Base-by-base conservation (phyloP, 2,888 invertebrate genomes). In the Neuroscelio doddi region DNA sequence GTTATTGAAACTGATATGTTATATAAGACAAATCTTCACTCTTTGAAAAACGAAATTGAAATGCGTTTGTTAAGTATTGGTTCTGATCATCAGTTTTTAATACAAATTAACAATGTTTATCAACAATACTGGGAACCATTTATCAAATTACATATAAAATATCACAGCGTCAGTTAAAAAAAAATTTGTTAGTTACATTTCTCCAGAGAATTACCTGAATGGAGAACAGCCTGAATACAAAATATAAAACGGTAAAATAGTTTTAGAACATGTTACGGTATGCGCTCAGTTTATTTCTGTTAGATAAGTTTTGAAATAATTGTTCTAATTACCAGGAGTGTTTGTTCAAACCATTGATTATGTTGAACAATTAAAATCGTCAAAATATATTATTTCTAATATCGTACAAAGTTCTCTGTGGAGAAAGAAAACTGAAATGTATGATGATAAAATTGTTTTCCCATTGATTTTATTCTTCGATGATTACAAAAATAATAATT, bases 401-500 rank as follows among this genome's bases (percentile, higher is more conserved):
- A 47, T 69, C 17, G 42, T 66, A 10, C 70, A 70, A 47, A 53
- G 58, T 4, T 16, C 36, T 34, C 42, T 65, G 9, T 69, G 72
- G 67, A 62, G 56, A 47, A 15, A 49, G n/a, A 34, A 51, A 42
- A 46, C 10, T 16, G 27, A 27, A 17, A 21, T 16, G 34, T 62
- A 46, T 39, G 45, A 30, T 1, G 26, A 62, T 16, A 57, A 63
- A 46, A 41, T 50, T 0, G 57, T 69, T 27, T 58, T 70, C 1
- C 68, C 70, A 5, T 15, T 71, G 0, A 36, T 61, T n/a, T 47
- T 73, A 44, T 70, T 70, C 46, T 72, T 57, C 16, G 68, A 73
- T 41, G 73, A 71, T 53, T 71, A 69, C 47, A 62, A 70, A 41
- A 66, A 62, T 2, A 69, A 71, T 47, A 71, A 71, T 45, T 66